Percentiles rank a stretch among this genome's conserved stretches.
Conservation (phyloP, 2,888 invertebrate genomes). For the Furcula furcula region DNA sequence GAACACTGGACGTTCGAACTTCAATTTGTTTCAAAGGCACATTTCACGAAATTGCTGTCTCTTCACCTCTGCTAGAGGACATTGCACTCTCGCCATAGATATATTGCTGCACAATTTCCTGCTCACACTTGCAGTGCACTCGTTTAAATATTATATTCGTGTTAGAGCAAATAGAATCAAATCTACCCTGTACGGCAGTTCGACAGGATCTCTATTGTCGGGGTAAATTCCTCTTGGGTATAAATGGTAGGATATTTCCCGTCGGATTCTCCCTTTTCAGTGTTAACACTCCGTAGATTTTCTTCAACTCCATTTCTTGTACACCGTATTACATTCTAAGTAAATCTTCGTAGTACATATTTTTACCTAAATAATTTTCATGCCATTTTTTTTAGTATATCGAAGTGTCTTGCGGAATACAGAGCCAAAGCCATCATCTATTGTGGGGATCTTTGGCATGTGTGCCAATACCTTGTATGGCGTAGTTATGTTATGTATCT, state of each 20-base stretch:
- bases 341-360: no score
- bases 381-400: no score
- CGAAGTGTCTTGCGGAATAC: no score
- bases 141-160: conserved; percentile 39
- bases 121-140: conserved; percentile 23
- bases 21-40: conserved; percentile 26
- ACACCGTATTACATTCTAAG: no score
- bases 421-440: conserved; percentile 25
- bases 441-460: conserved; percentile 20
- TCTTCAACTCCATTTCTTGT: no score
- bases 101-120: conserved; percentile 28
- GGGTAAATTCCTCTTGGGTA: conserved; percentile 23
- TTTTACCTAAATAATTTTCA: no score
- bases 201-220: conserved; percentile 16
- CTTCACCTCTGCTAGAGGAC: conserved; percentile 18
- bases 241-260: conserved; percentile 17
- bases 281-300: conserved; percentile 2
- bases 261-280: conserved; percentile 4
- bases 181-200: conserved; percentile 19
- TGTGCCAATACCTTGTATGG: conserved; percentile 12
- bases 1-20: no score
- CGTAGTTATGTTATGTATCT: no score
- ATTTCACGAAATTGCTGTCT: conserved; percentile 24
- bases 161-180: conserved; percentile 35
- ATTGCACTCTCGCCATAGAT: conserved; percentile 18